Evolutionary conservation across 2,113 vertebrate genomes (phyloP).

Genomic region (Anseranas semipalmata): DNA sequence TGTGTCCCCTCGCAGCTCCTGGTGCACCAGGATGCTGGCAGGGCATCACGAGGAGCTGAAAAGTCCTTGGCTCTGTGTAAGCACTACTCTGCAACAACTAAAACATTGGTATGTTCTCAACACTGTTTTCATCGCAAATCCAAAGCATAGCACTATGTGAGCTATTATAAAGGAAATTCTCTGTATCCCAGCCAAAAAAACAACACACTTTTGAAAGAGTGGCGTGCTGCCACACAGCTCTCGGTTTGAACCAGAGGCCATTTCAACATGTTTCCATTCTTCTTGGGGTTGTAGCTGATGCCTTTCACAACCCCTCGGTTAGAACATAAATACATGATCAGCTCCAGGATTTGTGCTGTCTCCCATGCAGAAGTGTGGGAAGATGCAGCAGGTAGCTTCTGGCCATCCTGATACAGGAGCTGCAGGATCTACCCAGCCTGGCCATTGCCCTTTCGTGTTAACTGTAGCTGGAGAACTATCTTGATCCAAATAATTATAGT

Average conservation of each 20-base stretch:
- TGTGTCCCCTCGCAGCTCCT: too few relatives aligned
- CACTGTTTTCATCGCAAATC: background rate
- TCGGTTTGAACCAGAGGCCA: background rate
- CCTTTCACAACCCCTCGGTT: rapidly evolving
- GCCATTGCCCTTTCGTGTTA: background rate
- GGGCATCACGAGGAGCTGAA: too few relatives aligned
- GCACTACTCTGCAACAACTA: background rate
- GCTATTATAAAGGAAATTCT: background rate
- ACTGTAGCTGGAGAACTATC: background rate
- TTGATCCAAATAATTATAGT: background rate
- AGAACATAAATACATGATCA: background rate
- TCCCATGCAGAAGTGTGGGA: background rate
- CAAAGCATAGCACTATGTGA: background rate
- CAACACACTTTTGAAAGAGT: background rate
- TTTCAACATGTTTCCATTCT: background rate
- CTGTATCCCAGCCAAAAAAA: background rate
- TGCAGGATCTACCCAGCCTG: background rate
- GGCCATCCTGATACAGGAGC: rapidly evolving
- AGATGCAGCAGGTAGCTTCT: background rate
- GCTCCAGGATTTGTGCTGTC: background rate
- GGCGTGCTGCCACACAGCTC: rapidly evolving
- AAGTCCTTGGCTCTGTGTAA: background rate
- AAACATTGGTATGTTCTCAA: background rate
- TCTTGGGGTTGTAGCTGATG: background rate
- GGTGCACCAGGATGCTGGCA: too few relatives aligned